Percentiles rank a stretch among this genome's conserved stretches.
These are phyloP conservation scores for Clavelina lepadiformis DNA, from an alignment of 23 tunicate genomes.

Conservation along the genomic window DNA sequence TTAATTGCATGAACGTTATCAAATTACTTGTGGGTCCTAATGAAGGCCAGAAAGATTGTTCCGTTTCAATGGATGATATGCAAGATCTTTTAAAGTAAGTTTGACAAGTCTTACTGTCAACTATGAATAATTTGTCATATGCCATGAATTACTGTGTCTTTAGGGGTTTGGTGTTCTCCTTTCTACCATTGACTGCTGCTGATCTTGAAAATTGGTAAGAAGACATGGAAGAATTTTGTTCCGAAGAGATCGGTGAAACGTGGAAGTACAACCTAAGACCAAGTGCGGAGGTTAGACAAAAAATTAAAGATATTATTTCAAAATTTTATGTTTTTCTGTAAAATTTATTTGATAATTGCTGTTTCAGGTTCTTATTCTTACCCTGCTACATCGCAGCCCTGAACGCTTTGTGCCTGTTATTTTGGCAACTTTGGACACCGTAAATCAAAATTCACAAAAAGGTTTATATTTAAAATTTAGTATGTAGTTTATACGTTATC, in stretches of 20 bases:
- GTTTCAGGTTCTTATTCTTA: slow-evolving; percentile 41
- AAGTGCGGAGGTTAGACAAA: slow-evolving; percentile 50
- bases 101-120: background rate
- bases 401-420: slow-evolving; percentile 24
- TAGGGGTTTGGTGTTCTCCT: slow-evolving; percentile 53
- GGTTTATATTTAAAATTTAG: background rate
- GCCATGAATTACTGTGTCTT: no score
- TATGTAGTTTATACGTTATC: background rate
- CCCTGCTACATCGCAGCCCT: slow-evolving; percentile 27
- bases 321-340: no score
- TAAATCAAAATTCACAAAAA: slow-evolving; percentile 5
- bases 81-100: slow-evolving; percentile 37
- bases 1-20: slow-evolving; percentile 61
- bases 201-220: slow-evolving; percentile 74
- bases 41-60: background rate
- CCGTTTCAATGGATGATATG: slow-evolving; percentile 15
- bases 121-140: background rate
- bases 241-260: slow-evolving; percentile 80
- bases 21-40: slow-evolving; percentile 14
- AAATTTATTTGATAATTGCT: slow-evolving; percentile 3
- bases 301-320: background rate
- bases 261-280: slow-evolving; percentile 85
- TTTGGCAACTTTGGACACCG: slow-evolving; percentile 12
- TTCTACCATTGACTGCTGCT: slow-evolving; percentile 36
- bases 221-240: slow-evolving; percentile 80